Percentiles rank a stretch among this genome's conserved stretches.
Evolutionary conservation across 2,888 invertebrate genomes (phyloP).

Genomic region (Lissonota sp.): DNA sequence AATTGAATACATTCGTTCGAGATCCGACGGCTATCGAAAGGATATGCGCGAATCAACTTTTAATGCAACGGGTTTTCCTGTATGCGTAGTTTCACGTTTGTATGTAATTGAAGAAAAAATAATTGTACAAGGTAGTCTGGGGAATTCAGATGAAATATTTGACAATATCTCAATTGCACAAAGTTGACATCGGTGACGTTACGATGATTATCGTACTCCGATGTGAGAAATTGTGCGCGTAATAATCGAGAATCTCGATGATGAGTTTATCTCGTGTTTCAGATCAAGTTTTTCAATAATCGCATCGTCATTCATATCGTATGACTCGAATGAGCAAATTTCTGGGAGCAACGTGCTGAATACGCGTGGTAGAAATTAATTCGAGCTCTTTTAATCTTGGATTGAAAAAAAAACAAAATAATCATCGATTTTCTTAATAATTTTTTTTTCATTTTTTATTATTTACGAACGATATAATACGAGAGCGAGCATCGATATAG

Average conservation of each 20-base stretch:
- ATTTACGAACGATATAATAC: not conserved
- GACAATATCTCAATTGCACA: no score
- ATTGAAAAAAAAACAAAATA: not conserved
- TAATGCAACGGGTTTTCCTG: constrained; percentile 3
- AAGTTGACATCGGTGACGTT: no score
- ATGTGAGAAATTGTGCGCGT: not conserved
- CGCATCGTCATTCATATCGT: constrained; percentile 30
- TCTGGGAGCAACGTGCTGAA: constrained; percentile 4
- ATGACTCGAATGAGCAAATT: constrained; percentile 22
- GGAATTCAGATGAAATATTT: no score
- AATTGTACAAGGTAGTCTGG: not conserved
- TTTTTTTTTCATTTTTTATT: not conserved
- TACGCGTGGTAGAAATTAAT: not conserved
- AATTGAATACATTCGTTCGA: no score
- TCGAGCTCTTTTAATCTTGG: not conserved
- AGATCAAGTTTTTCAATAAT: not conserved
- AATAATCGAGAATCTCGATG: constrained; percentile 13
- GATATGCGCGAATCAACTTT: constrained; percentile 9
- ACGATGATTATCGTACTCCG: no score
- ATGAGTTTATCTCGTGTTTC: constrained; percentile 13
- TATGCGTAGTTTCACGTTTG: not conserved
- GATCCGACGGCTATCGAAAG: not conserved
- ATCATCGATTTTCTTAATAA: not conserved
- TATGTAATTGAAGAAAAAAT: not conserved
- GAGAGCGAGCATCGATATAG: not conserved